Conservation (phyloP, 2,113 vertebrate species). For the Strigops habroptila region DNA sequence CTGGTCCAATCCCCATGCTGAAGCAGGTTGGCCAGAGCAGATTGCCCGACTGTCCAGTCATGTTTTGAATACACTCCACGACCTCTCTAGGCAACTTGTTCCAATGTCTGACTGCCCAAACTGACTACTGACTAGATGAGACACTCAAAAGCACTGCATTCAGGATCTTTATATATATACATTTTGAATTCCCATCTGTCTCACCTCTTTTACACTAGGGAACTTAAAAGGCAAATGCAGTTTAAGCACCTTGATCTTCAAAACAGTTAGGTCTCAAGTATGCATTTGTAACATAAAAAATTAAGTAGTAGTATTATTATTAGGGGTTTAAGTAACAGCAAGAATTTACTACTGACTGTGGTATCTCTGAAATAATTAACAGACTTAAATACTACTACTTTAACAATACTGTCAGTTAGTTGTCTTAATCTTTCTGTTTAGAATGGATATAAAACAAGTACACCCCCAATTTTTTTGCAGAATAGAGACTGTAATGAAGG, state of each 20-base stretch:
- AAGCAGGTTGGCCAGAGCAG: not conserved
- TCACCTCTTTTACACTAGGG: not conserved
- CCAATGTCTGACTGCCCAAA: not conserved
- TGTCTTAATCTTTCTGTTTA: not conserved
- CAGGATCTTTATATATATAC: not conserved
- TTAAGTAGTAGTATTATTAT: not conserved
- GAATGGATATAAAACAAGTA: not conserved
- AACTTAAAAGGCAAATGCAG: not conserved
- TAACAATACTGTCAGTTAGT: not conserved
- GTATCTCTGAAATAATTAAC: not conserved
- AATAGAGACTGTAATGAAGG: not conserved
- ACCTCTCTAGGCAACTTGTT: not conserved
- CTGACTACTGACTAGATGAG: not conserved
- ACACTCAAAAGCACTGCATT: not conserved
- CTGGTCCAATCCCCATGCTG: not conserved
- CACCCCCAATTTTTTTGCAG: not conserved
- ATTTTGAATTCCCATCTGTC: not conserved
- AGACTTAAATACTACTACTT: not conserved
- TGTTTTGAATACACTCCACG: not conserved
- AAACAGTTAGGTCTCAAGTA: not conserved
- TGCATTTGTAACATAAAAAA: not conserved
- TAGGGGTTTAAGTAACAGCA: not conserved
- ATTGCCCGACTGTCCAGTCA: not conserved
- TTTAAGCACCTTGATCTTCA: not conserved
- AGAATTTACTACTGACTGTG: not conserved